Evolutionary conservation across 2,113 vertebrate species (phyloP), one percentile per base, ranked within the genome.

Genomic region (Ursus arctos): DNA sequence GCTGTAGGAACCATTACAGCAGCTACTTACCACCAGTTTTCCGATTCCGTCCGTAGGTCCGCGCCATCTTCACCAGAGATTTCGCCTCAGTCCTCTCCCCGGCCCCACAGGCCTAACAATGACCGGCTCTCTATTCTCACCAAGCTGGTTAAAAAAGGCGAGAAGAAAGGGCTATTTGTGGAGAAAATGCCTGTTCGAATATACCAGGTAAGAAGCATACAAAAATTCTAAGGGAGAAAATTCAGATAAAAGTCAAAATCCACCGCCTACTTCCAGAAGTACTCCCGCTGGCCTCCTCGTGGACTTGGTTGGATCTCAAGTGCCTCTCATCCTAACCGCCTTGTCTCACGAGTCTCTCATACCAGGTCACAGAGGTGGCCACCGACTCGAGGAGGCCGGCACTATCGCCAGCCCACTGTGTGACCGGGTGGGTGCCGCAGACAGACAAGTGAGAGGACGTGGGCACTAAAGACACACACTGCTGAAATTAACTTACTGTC

Each of bases 141-240:
- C 28, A 99, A 99, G n/a, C 98, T 99, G 93, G 99, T 99, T 82
- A 99, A 99, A 91, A 99, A 99, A 94, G 99, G 99, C 55, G 99
- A 99, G 97, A 99, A 99, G 98, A 99, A 99, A 96, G 99, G 99
- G 4, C 99, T 99, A 4, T 99, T 99, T 99, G 99, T 99, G 33
- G 99, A 99, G 98, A 99, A 99, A 98, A 99, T 99, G 99, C 99
- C 99, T 0, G 99, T 99, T 88, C 98, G 99, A 88, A 99, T 99
- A 97, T 99, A 99, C 97, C 99, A 99, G 99, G 99, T 99, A 98
- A 72, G 93, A 94, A 67, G 69, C 10, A 10, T 26, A 10, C 55
- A 14, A 91, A 55, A 83, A n/a, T 49, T 63, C 49, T 61, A 59
- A 88, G 57, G 18, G 15, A 28, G 36, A 80, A 94, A 74, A 40